Evolutionary conservation across 2,888 invertebrate genomes (phyloP), one percentile per base, ranked within the genome.

Genomic region (Argyresthia albistria): DNA sequence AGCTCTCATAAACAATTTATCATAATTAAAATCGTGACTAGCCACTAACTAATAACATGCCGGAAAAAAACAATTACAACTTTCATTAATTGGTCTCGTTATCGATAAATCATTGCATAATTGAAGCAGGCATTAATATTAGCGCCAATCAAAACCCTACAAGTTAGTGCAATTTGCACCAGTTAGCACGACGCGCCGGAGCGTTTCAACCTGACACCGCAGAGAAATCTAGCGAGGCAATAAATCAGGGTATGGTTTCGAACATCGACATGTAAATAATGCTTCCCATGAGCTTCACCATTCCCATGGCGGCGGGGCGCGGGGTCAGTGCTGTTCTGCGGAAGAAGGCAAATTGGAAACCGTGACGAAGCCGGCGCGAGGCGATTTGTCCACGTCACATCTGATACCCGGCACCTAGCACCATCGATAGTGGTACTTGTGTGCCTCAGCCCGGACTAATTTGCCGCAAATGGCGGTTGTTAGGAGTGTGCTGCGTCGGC

Each of bases 311-410:
- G 49, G 66, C 64, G 65, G 64, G 59, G 12, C 48, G 35, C 54
- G 65, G 65, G 77, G 75, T 76, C 74, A 75, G 67, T 66, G 64
- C 62, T 66, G 64, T 69, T 72, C 69, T 61, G 61, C 66, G 68
- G 71, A 80, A 68, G 76, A 76, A 73, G 79, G 74, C 74, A 75
- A 78, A 79, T 76, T 76, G 78, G 74, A 76, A 76, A 71, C 76
- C 76, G 74, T 77, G 76, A 76, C 71, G 73, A 70, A 67, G 62
- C 63, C 62, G 58, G 65, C 66, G 67, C 67, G 63, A 64, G 69
- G 69, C 73, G 66, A 82, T 83, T 83, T 81, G 76, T 83, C 67
- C 67, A 72, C 73, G 81, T 80, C 80, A 69, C 65, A 71, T 70
- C 39, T 55, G 56, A 55, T 57, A 57, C 55, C 50, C 25, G 6